A percentile compares a stretch with the other conserved stretches of the same genome.
Conservation (phyloP, 2,888 invertebrate species). For the Phrixothrix hirtus region DNA sequence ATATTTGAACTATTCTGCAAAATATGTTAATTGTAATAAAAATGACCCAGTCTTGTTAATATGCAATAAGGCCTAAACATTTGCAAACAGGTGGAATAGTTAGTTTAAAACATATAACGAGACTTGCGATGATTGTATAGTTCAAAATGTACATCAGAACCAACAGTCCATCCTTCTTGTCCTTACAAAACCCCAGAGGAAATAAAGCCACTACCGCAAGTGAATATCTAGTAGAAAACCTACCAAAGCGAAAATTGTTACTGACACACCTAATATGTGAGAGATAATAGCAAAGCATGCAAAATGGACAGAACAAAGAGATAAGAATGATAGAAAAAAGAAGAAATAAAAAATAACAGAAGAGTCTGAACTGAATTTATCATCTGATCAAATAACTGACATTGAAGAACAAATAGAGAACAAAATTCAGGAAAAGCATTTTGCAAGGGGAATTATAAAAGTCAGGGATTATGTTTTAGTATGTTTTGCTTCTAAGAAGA, state of each 20-base stretch:
- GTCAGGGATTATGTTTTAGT: background rate
- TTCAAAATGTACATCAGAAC: no score
- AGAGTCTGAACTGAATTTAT: background rate
- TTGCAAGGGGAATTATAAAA: background rate
- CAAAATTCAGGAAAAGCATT: background rate
- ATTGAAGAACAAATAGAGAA: background rate
- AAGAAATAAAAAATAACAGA: background rate
- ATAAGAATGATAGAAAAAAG: background rate
- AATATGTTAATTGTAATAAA: no score
- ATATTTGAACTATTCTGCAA: no score
- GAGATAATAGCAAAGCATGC: background rate
- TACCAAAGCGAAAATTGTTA: background rate
- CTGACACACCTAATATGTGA: background rate
- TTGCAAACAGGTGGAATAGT: background rate
- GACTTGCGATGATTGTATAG: background rate
- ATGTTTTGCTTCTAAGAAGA: background rate
- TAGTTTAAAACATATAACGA: background rate
- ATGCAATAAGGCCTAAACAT: background rate
- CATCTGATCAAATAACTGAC: background rate
- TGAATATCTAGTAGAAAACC: background rate
- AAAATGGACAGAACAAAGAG: background rate
- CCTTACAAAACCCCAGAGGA: background rate
- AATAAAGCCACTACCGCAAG: background rate
- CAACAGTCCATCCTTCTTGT: background rate
- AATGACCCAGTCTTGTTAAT: background rate